Conservation (phyloP, 2,797 vertebrate species). For the Eremophila alpestris region DNA sequence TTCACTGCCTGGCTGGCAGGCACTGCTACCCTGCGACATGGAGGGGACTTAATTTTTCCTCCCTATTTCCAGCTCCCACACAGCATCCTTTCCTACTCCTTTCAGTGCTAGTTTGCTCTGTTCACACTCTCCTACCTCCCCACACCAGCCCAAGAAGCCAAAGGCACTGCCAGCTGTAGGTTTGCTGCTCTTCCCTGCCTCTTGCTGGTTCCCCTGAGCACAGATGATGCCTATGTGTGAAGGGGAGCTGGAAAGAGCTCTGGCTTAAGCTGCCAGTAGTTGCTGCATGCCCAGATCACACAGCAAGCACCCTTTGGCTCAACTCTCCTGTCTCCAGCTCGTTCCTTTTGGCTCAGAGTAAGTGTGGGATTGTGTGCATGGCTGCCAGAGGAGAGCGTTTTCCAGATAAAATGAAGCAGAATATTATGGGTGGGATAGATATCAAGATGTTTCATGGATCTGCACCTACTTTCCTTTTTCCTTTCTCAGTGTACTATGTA, state of each 20-base stretch:
- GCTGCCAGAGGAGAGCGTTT: too few relatives aligned
- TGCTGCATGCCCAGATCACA: neutral
- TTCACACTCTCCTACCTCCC: neutral
- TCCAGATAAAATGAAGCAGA: too few relatives aligned
- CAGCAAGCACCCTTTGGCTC: neutral
- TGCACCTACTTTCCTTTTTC: neutral
- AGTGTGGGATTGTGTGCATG: too few relatives aligned
- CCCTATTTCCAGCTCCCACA: neutral
- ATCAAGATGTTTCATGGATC: neutral
- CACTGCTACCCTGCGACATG: accelerated
- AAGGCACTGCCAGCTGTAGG: neutral
- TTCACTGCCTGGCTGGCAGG: neutral
- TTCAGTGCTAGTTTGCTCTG: neutral
- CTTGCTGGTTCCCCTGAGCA: too few relatives aligned
- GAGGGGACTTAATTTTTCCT: neutral
- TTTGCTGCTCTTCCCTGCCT: too few relatives aligned
- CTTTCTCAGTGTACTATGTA: neutral
- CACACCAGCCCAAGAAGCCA: neutral
- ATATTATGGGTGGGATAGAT: too few relatives aligned
- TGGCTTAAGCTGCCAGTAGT: too few relatives aligned
- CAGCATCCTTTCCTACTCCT: neutral
- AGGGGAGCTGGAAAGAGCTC: too few relatives aligned
- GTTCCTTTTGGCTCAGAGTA: too few relatives aligned
- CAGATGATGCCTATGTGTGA: too few relatives aligned
- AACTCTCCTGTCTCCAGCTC: too few relatives aligned